A percentile compares a stretch with the other conserved stretches of the same genome.
phyloP scores from a whole-genome alignment of 2,113 vertebrate genomes.

The Neotragus pygmaeus region DNA sequence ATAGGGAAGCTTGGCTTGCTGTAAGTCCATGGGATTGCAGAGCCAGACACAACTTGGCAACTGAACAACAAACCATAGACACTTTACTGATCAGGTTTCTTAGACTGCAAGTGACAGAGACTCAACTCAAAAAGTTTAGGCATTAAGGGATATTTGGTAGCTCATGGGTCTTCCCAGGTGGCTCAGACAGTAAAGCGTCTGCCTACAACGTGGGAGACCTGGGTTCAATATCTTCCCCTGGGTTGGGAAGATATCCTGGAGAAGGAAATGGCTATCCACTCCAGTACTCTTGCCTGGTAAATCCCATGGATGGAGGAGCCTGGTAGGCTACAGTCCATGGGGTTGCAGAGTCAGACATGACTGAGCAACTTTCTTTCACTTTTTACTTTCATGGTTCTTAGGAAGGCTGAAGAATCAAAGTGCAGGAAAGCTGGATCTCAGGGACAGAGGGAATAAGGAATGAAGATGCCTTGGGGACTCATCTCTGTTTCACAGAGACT shows the following conservation, averaged over 20 bases:
- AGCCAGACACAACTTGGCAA: neutral
- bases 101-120: neutral
- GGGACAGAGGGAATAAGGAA: neutral
- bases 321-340: too few species aligned
- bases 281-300: too few species aligned
- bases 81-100: neutral
- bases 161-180: neutral
- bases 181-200: neutral
- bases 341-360: neutral
- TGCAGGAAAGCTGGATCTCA: neutral
- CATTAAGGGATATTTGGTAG: neutral
- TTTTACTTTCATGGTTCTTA: neutral
- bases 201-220: neutral
- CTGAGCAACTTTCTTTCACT: neutral
- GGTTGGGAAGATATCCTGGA: too few species aligned
- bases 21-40: neutral
- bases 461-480: neutral
- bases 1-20: neutral
- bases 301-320: too few species aligned
- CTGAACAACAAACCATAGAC: neutral
- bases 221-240: neutral
- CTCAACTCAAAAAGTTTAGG: neutral
- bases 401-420: neutral
- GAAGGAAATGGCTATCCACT: too few species aligned
- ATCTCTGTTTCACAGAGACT: neutral